Percentiles rank a stretch among this genome's conserved stretches.
Evolutionary conservation across 2,113 vertebrate genomes (phyloP).

Genomic region (Sus scrofa): T2T-Sscrofa CM000816.6:50907001-50907500

Average conservation of each 20-base stretch:
- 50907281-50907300: conserved; percentile 43
- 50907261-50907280: conserved; percentile 13
- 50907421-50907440: conserved; percentile 80
- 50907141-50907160: conserved; percentile 66
- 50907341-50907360: conserved; percentile 63
- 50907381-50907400: conserved; percentile 71
- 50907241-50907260: not conserved
- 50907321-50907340: conserved; percentile 65
- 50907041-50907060: conserved; percentile 83
- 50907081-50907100: conserved; percentile 31
- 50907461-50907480: conserved; percentile 68
- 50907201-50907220: not conserved
- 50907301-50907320: conserved; percentile 1
- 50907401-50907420: conserved; percentile 63
- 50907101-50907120: conserved; percentile 59
- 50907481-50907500: conserved; percentile 71
- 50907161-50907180: not conserved
- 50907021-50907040: conserved; percentile 79
- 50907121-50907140: not conserved
- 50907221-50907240: not conserved
- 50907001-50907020: conserved; percentile 88
- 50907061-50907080: conserved; percentile 81
- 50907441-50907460: conserved; percentile 72
- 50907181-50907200: not conserved
- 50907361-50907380: conserved; percentile 26